Percentiles rank a stretch among this genome's conserved stretches.
Conservation (phyloP, 2,113 vertebrate species). For the Amphiprion percula region DNA sequence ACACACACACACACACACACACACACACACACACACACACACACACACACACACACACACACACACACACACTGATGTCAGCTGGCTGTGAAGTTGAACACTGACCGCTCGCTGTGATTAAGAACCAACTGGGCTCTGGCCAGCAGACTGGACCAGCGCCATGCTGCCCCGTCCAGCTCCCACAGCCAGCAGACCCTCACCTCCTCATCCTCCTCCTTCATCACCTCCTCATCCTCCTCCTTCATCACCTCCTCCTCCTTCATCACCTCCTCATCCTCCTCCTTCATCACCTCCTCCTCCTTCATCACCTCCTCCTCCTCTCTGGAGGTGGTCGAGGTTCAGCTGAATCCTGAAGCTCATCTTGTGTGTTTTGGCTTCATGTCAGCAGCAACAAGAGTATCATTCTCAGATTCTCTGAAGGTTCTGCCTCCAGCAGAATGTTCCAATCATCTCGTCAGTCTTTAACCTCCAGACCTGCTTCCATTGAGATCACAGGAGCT, state of each 20-base stretch:
- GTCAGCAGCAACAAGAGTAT: too few species aligned
- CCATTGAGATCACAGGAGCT: too few species aligned
- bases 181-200: slow-evolving; percentile 55
- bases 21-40: slow-evolving; percentile 23
- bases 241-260: slow-evolving; percentile 23
- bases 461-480: too few species aligned
- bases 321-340: not conserved
- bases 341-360: too few species aligned
- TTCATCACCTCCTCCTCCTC: slow-evolving; percentile 3
- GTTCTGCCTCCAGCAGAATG: too few species aligned
- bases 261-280: slow-evolving; percentile 7
- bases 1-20: slow-evolving; percentile 1
- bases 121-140: slow-evolving; percentile 93
- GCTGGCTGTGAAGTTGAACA: slow-evolving; percentile 93
- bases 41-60: slow-evolving; percentile 42
- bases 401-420: too few species aligned
- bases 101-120: slow-evolving; percentile 92
- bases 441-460: too few species aligned
- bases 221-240: slow-evolving; percentile 21
- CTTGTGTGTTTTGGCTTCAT: too few species aligned
- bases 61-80: slow-evolving; percentile 87
- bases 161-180: slow-evolving; percentile 81
- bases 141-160: slow-evolving; percentile 94
- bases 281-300: slow-evolving; percentile 34
- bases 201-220: slow-evolving; percentile 29